Conservation (phyloP, 2,797 vertebrate species). For the Anisognathus igniventris region DNA sequence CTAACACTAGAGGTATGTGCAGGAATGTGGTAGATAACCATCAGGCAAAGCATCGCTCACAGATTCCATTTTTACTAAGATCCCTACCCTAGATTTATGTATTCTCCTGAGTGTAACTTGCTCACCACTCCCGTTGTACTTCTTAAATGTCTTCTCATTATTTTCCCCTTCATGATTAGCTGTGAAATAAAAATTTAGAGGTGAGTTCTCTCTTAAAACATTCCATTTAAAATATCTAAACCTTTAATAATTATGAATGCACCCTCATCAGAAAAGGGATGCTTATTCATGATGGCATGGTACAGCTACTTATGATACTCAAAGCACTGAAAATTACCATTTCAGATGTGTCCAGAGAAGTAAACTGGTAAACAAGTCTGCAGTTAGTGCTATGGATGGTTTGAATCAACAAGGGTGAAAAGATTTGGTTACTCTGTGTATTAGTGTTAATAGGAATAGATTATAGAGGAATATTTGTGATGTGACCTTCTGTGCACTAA, state of each 20-base stretch:
- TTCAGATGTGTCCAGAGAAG: conserved; percentile 91
- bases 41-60: neutral
- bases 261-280: conserved; percentile 78
- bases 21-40: neutral
- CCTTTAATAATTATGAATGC: conserved; percentile 70
- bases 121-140: neutral
- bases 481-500: conserved; percentile 99
- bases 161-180: conserved; percentile 54
- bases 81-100: neutral
- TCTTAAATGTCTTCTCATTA: neutral
- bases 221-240: conserved; percentile 63
- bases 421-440: conserved; percentile 99
- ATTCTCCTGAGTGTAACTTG: neutral
- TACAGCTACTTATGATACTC: conserved; percentile 90
- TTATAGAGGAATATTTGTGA: conserved; percentile 99
- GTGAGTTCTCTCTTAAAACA: conserved; percentile 45
- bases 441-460: conserved; percentile 99
- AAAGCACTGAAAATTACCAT: conserved; percentile 91
- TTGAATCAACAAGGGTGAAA: conserved; percentile 99
- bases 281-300: conserved; percentile 84
- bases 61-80: neutral
- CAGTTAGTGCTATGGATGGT: conserved; percentile 98
- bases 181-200: conserved; percentile 63
- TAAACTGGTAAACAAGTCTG: conserved; percentile 98
- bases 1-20: neutral